A percentile compares a stretch with the other conserved stretches of the same genome.
These are phyloP conservation scores for Pachypeltis micranthus DNA, from an alignment of 1,140 invertebrate species.

Conservation along the genomic window DNA sequence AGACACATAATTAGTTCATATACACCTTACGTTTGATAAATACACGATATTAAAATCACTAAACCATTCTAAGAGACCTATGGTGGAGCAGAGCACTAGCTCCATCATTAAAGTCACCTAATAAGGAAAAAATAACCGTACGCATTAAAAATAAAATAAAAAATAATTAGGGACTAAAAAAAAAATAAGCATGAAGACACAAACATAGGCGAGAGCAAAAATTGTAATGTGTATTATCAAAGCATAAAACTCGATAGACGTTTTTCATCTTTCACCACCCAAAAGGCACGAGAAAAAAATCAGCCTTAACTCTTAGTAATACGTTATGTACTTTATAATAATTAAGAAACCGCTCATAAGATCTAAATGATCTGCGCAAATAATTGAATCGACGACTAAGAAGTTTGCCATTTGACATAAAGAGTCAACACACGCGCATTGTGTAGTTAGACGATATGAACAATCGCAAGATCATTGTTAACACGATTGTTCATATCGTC, in stretches of 20 bases:
- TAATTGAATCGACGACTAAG: no score
- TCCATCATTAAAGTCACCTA: not conserved
- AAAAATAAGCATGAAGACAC: not conserved
- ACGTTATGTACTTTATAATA: no score
- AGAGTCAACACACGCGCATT: no score
- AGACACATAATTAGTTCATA: conserved; percentile 2
- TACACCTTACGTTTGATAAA: not conserved
- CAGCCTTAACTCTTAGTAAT: not conserved
- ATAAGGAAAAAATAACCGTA: not conserved
- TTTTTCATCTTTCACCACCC: not conserved
- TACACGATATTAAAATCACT: conserved; percentile 3
- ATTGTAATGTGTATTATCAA: not conserved
- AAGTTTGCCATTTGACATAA: no score
- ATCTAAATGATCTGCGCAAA: no score
- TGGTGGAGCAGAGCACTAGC: no score
- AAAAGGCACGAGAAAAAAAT: conserved; percentile 8
- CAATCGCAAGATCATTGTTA: no score
- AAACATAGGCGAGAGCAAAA: not conserved
- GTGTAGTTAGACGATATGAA: no score
- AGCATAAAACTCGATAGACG: not conserved
- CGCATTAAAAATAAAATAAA: no score
- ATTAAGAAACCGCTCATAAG: no score
- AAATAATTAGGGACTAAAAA: no score
- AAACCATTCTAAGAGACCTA: not conserved
- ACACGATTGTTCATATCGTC: no score